These are phyloP conservation scores for Anguilla megastoma DNA, from an alignment of 2,797 vertebrate species.

Conservation along the genomic window DNA sequence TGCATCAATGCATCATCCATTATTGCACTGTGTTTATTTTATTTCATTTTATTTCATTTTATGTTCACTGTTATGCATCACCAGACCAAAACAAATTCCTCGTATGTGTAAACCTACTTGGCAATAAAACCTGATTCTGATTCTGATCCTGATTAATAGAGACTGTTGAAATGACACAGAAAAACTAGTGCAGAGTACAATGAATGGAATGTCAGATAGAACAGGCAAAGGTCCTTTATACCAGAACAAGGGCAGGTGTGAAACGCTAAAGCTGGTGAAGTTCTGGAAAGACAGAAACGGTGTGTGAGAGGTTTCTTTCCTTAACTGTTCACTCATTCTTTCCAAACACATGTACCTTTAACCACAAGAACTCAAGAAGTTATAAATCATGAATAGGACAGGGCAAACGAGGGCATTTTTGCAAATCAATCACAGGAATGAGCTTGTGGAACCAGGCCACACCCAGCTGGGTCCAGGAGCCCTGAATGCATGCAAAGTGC, in stretches of 20 bases:
- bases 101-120: too few relatives aligned
- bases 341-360: not conserved
- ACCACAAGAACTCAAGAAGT: not conserved
- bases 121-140: too few relatives aligned
- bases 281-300: not conserved
- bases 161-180: not conserved
- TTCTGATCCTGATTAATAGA: not conserved
- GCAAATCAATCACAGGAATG: slow-evolving; percentile 12
- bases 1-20: too few relatives aligned
- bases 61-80: too few relatives aligned
- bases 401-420: not conserved
- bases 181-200: not conserved
- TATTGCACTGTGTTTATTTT: too few relatives aligned
- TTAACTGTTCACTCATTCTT: not conserved
- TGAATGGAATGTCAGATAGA: not conserved
- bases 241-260: not conserved
- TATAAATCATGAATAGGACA: not conserved
- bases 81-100: too few relatives aligned
- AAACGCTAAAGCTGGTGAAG: not conserved
- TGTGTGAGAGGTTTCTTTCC: not conserved
- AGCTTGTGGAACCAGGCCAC: not conserved
- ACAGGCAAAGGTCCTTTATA: not conserved
- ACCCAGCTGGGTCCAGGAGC: not conserved
- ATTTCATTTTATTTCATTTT: too few relatives aligned
- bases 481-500: not conserved